Evolutionary conservation across 2,797 vertebrate species (phyloP).

Genomic region (Chelidonichthys spinosus): DNA sequence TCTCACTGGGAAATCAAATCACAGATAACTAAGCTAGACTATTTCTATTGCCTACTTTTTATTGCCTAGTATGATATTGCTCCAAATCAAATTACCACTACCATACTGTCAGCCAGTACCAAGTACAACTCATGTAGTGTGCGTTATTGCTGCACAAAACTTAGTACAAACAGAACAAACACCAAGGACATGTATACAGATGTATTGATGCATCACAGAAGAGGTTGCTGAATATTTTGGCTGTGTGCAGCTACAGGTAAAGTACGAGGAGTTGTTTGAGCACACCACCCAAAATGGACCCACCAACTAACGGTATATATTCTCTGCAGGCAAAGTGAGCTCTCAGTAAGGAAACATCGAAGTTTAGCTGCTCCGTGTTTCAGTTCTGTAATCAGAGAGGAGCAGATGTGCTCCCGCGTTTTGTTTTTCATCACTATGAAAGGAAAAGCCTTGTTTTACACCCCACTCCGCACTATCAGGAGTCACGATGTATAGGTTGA

Average conservation of each 20-base stretch:
- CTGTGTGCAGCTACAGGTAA: constrained; percentile 39
- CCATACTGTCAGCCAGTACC: background rate
- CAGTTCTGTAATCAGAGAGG: constrained; percentile 43
- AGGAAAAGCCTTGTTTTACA: constrained; percentile 28
- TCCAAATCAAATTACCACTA: background rate
- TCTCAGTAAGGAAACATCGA: constrained; percentile 8
- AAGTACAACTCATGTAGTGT: background rate
- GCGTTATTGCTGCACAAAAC: background rate
- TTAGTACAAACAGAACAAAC: background rate
- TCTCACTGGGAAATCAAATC: too few relatives aligned
- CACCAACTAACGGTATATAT: constrained; percentile 25
- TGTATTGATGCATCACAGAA: background rate
- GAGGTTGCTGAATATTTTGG: constrained; percentile 14
- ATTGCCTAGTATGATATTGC: too few relatives aligned
- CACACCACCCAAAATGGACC: constrained; percentile 11
- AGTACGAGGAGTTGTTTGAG: constrained; percentile 2
- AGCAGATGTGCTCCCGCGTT: constrained; percentile 47
- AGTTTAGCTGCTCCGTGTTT: constrained; percentile 34
- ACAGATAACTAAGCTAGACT: too few relatives aligned
- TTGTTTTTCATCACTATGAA: constrained; percentile 23
- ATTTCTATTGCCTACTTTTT: too few relatives aligned
- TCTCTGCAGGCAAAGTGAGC: constrained; percentile 23
- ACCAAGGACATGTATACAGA: background rate
- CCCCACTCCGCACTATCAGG: constrained; percentile 13
- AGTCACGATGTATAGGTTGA: constrained; percentile 37